A percentile compares a stretch with the other conserved stretches of the same genome.
Conservation (phyloP, 2,888 invertebrate genomes). For the Dasypolia templi region DNA sequence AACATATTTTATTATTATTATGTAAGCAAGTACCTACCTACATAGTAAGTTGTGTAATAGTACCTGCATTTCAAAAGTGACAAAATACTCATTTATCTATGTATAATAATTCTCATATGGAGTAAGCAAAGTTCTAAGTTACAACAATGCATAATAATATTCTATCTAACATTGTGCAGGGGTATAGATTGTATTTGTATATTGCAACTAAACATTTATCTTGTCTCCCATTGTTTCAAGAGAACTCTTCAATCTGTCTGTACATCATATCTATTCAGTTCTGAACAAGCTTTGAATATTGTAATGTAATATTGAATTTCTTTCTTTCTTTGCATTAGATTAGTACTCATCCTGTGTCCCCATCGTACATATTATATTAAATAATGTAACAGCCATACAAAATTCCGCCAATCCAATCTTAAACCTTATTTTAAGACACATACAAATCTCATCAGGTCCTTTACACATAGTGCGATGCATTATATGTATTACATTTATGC, state of each 20-base stretch:
- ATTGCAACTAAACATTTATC: constrained; percentile 52
- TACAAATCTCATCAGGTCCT: constrained; percentile 4
- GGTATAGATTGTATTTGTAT: constrained; percentile 34
- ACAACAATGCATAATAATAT: constrained; percentile 28
- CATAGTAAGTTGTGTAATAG: background rate
- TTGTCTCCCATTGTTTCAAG: constrained; percentile 18
- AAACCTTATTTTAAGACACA: constrained; percentile 46
- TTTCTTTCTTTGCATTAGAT: background rate
- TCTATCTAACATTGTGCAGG: constrained; percentile 33
- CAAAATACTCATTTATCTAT: constrained; percentile 20
- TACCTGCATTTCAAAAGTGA: constrained; percentile 1
- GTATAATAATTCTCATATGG: background rate
- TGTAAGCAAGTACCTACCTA: background rate
- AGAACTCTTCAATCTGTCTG: constrained; percentile 23
- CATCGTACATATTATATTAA: constrained; percentile 5
- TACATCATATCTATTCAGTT: constrained; percentile 46
- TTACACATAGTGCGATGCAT: background rate
- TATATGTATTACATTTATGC: background rate
- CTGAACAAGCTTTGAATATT: constrained; percentile 46
- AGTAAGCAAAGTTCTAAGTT: constrained; percentile 36
- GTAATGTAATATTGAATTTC: constrained; percentile 44
- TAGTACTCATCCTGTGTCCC: background rate
- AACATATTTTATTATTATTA: constrained; percentile 5
- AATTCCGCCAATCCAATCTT: constrained; percentile 29
- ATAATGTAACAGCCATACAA: constrained; percentile 38